Base-by-base conservation (phyloP, 2,888 invertebrate genomes). In the Pristionchus arcanus region DNA sequence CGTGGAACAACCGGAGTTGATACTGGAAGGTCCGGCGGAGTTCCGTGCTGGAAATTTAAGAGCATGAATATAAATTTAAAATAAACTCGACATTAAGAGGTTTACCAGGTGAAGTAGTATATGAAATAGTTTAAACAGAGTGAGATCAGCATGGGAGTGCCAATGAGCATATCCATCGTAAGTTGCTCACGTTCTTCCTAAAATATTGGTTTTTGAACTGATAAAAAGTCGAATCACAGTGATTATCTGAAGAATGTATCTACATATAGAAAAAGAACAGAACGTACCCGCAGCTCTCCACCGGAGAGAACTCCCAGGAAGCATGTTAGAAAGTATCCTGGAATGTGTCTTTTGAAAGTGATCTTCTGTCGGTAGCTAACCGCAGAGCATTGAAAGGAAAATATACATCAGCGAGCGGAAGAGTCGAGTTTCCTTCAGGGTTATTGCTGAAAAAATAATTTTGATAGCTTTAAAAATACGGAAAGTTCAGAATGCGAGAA, bases 101-200 rank as follows among this genome's bases (percentile, higher is more conserved):
- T 66, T n/a, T 34, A 81, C 81, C 81, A 53, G 16, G 81, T 81
- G 15, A 49, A 19, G 34, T 49, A 81, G 81, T 81, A 81, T 13
- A 81, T 81, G 25, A 81, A 81, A 15, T 53, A 81, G 81, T 81
- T 81, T 15, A 81, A 49, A 53, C 81, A 81, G 28, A 81, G 81
- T 2, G 81, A 81, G 15, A 81, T 81, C 1, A 81, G 81, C 81
- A 81, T 81, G 15, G 81, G 81, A 9, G 81, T 81, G 25, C 81
- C 81, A 13, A 81, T 81, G 0, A 81, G 81, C 49, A 49, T 53
- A 28, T 81, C 81, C 49, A 81, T 53, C 21, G 81, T 53, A 0
- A 81, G 49, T 19, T 81, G 81, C 2, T 49, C 49, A n/a, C 49
- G 49, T 28, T 81, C 81, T 25, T 53, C 81, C 81, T 81, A 15